Conservation (phyloP, 2,888 invertebrate genomes). For the Brassicogethes aeneus region DNA sequence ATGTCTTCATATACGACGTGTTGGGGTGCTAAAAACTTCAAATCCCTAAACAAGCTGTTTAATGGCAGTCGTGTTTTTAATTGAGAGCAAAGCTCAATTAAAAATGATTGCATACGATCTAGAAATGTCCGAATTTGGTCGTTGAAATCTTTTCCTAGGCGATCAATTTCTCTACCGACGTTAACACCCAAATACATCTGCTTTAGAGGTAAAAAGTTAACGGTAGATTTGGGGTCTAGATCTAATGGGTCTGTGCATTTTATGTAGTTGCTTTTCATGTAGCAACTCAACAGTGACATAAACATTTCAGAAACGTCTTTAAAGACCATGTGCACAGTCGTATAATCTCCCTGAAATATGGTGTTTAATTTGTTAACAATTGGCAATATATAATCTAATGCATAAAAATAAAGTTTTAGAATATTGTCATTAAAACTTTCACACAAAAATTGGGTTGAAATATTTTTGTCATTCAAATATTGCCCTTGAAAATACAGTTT, state of each 20-base stretch:
- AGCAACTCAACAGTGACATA: background rate
- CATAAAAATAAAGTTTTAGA: background rate
- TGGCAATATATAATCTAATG: background rate
- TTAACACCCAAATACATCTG: background rate
- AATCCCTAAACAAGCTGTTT: background rate
- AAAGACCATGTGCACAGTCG: too few relatives aligned
- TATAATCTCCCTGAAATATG: background rate
- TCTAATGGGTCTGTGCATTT: background rate
- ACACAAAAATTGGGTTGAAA: background rate
- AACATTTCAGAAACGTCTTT: background rate
- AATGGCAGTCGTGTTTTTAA: background rate
- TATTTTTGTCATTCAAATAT: background rate
- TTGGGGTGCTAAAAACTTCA: background rate
- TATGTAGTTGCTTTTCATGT: background rate
- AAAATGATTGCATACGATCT: background rate
- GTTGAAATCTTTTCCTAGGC: background rate
- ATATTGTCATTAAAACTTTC: background rate
- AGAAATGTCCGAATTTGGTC: background rate
- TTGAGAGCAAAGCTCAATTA: background rate
- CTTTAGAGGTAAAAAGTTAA: background rate
- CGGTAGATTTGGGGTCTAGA: background rate
- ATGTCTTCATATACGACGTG: background rate
- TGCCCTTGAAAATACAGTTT: background rate
- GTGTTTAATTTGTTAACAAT: background rate
- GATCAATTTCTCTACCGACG: background rate